A percentile compares a stretch with the other conserved stretches of the same genome.
These are phyloP conservation scores for Scaptomyza caliginosa DNA, from an alignment of 2,888 invertebrate species.

Conservation along the genomic window DNA sequence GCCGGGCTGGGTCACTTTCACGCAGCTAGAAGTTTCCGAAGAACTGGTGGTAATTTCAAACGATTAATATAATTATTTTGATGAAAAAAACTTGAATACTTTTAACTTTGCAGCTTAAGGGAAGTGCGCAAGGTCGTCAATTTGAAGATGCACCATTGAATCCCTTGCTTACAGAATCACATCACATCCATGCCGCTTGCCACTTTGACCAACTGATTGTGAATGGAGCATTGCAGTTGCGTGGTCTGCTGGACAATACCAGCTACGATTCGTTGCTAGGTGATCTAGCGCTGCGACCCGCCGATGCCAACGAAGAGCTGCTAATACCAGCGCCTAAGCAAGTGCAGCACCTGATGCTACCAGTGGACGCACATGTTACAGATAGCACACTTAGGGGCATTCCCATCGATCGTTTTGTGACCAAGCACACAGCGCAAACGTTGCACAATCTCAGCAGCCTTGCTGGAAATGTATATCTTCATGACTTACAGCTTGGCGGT, in stretches of 20 bases:
- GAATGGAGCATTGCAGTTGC: constrained; percentile 84
- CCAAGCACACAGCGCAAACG: constrained; percentile 84
- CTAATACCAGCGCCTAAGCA: constrained; percentile 85
- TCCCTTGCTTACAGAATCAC: constrained; percentile 84
- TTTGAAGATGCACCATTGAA: constrained; percentile 84
- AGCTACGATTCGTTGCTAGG: constrained; percentile 82
- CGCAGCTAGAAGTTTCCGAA: constrained; percentile 85
- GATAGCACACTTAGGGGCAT: constrained; percentile 84
- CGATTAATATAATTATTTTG: too few species aligned
- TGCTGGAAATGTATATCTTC: constrained; percentile 84
- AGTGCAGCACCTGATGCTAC: constrained; percentile 84
- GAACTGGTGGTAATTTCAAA: constrained; percentile 83
- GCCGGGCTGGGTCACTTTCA: constrained; percentile 85
- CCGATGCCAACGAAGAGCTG: constrained; percentile 75
- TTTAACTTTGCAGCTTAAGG: constrained; percentile 83
- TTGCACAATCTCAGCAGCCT: constrained; percentile 82
- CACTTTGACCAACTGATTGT: constrained; percentile 85
- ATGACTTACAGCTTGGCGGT: constrained; percentile 83
- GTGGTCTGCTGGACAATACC: constrained; percentile 83
- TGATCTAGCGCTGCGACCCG: constrained; percentile 85
- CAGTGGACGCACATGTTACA: constrained; percentile 82
- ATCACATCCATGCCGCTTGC: constrained; percentile 83
- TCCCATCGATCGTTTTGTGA: constrained; percentile 84
- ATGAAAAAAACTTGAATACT: not conserved
- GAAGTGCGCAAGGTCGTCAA: constrained; percentile 84